These are phyloP conservation scores for Drosophila colorata DNA, from an alignment of 2,888 invertebrate species.

Conservation along the genomic window DNA sequence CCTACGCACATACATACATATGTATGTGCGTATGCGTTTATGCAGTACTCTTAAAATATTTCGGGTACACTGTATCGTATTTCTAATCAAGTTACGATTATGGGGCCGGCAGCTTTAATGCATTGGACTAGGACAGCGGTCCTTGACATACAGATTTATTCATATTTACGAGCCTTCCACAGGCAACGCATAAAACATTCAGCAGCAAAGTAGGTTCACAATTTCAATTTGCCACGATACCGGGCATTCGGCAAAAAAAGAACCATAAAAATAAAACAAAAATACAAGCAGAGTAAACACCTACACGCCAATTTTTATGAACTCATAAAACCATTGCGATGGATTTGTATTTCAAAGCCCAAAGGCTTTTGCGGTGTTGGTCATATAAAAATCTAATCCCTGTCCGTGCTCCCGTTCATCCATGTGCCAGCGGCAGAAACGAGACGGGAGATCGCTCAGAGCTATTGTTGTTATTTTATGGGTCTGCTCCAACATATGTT, in stretches of 20 bases:
- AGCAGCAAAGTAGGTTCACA: slow-evolving; percentile 71
- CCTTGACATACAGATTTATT: slow-evolving; percentile 50
- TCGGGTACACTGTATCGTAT: slow-evolving; percentile 30
- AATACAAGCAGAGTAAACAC: slow-evolving; percentile 60
- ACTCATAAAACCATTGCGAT: slow-evolving; percentile 76
- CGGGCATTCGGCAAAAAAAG: slow-evolving; percentile 24
- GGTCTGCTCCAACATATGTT: slow-evolving; percentile 35
- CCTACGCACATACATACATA: not conserved
- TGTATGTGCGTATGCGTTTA: not conserved
- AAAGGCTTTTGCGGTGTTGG: slow-evolving; percentile 53
- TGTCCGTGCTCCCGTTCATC: slow-evolving; percentile 1
- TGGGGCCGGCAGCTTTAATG: slow-evolving; percentile 62
- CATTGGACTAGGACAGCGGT: slow-evolving; percentile 25
- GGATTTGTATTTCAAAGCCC: slow-evolving; percentile 69
- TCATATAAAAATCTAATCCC: slow-evolving; percentile 63
- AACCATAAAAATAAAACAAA: slow-evolving; percentile 36
- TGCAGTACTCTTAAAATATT: slow-evolving; percentile 30
- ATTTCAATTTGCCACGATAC: slow-evolving; percentile 70
- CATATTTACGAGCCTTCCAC: slow-evolving; percentile 67
- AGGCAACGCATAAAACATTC: slow-evolving; percentile 64
- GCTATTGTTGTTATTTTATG: slow-evolving; percentile 52
- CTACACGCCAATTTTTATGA: slow-evolving; percentile 73
- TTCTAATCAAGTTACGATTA: slow-evolving; percentile 76
- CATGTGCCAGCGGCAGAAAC: not conserved
- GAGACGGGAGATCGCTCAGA: slow-evolving; percentile 27